Conservation (phyloP, 2,888 invertebrate species). For the Imbricaverruca yamaguchii region DNA sequence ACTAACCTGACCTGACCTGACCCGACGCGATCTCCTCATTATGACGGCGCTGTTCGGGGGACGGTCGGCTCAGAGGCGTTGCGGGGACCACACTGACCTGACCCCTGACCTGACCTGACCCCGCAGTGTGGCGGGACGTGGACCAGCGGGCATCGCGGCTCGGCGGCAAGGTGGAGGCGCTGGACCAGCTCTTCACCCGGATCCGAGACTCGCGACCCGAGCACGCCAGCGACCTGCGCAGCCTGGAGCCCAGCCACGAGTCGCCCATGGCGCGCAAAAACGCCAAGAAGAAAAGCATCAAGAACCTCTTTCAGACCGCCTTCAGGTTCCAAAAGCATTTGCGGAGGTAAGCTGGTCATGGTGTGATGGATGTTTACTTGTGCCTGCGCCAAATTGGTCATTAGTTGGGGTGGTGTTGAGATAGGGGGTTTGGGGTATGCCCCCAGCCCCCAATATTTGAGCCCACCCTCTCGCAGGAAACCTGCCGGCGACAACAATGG, state of each 20-base stretch:
- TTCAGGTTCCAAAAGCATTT: constrained; percentile 94
- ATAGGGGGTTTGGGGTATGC: too few species aligned
- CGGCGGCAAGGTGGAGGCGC: constrained; percentile 59
- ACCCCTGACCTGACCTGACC: too few species aligned
- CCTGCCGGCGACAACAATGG: too few species aligned
- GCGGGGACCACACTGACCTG: constrained; percentile 30
- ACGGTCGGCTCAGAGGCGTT: too few species aligned
- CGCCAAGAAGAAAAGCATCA: constrained; percentile 68
- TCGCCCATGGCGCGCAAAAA: constrained; percentile 57
- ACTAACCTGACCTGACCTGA: too few species aligned
- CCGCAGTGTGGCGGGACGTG: constrained; percentile 74
- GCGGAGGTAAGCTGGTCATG: constrained; percentile 52
- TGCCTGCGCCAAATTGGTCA: too few species aligned
- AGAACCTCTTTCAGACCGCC: constrained; percentile 89
- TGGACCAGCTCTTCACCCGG: constrained; percentile 64
- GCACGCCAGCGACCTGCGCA: constrained; percentile 54
- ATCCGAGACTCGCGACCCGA: constrained; percentile 55
- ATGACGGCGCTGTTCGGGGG: too few species aligned
- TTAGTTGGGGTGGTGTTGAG: too few species aligned
- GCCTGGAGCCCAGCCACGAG: constrained; percentile 47
- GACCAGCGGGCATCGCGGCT: constrained; percentile 60
- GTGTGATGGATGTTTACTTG: too few species aligned
- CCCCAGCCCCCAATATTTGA: too few species aligned
- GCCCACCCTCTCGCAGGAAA: too few species aligned
- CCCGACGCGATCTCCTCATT: too few species aligned